Base-by-base conservation (phyloP, 2,888 invertebrate genomes). In the Drosophila neotestacea region DNA sequence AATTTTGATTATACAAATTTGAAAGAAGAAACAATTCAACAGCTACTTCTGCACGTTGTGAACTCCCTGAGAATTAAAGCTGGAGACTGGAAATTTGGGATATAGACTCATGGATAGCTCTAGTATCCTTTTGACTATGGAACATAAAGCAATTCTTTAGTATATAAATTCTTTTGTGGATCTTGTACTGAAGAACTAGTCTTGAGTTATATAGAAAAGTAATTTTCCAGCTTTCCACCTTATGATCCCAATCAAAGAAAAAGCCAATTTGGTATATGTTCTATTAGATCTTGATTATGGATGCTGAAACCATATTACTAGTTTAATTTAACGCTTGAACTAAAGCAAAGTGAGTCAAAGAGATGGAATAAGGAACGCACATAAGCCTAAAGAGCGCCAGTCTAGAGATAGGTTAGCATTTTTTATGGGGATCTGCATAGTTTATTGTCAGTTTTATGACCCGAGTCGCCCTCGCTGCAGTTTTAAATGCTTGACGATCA, bases 1-100 rank as follows among this genome's bases (percentile, higher is more conserved):
- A 85, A 83, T 85, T 85, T 85, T 88, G 81, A 85, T 88, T 80
- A 73, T 64, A 66, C 68, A 70, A 62, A 60, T 59, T 68, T 50
- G 47, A 44, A 44, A 51, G 10, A 27, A 28, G 28, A 36, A 28
- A 38, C 66, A 62, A 60, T 50, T 38, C n/a, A 44, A 34, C 2
- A 71, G 68, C 39, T 61, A 47, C 39, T 70, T 62, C 34, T 44
- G 34, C 6, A 41, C 4, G 7, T 41, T 22, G 10, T 16, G 13
- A 41, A 16, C 41, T 16, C 13, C 16, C 3, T 1, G 6, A 39
- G 4, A 9, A 4, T 41, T 41, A 4, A 1, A 41, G n/a, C 4
- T 16, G 3, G 9, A 41, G 9, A 7, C 0, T 7, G 7, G 3
- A 38, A 38, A 38, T 38, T n/a, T 13, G 22, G 13, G n/a, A 22